Conservation (phyloP, 2,113 vertebrate genomes). For the Saccopteryx leptura region DNA sequence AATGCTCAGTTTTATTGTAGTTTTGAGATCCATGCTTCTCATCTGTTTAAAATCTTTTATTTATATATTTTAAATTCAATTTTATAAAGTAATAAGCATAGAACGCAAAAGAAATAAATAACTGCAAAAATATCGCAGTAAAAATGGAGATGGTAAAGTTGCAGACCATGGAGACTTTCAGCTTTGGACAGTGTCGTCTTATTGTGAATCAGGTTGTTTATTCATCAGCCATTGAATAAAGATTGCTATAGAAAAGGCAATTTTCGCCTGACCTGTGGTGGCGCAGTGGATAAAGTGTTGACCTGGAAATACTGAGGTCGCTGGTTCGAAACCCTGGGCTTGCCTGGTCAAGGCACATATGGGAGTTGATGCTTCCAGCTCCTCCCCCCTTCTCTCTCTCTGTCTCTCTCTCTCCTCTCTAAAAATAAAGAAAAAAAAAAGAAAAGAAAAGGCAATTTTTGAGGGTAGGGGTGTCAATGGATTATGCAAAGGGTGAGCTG, state of each 20-base stretch:
- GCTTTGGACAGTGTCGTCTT: no score
- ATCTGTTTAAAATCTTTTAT: neutral
- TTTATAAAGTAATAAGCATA: neutral
- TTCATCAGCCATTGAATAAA: neutral
- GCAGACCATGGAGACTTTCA: neutral
- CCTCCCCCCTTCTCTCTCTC: no score
- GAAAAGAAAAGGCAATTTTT: neutral
- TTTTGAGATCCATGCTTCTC: conserved; percentile 30
- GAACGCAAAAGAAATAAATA: neutral
- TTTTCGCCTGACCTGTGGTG: no score
- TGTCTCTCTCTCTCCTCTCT: no score
- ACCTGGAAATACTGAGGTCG: no score
- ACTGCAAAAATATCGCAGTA: neutral
- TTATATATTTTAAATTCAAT: neutral
- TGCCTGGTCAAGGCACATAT: no score
- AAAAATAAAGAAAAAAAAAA: no score
- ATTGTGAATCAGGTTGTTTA: neutral
- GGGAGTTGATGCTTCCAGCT: no score
- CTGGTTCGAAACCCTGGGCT: no score
- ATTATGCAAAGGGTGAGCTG: neutral
- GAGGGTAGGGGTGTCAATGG: neutral
- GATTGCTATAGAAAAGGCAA: neutral
- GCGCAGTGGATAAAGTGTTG: no score
- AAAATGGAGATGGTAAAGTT: neutral
- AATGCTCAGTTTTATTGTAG: neutral